Evolutionary conservation across 2,113 vertebrate genomes (phyloP).

Genomic region (Nyctereutes procyonoides): DNA sequence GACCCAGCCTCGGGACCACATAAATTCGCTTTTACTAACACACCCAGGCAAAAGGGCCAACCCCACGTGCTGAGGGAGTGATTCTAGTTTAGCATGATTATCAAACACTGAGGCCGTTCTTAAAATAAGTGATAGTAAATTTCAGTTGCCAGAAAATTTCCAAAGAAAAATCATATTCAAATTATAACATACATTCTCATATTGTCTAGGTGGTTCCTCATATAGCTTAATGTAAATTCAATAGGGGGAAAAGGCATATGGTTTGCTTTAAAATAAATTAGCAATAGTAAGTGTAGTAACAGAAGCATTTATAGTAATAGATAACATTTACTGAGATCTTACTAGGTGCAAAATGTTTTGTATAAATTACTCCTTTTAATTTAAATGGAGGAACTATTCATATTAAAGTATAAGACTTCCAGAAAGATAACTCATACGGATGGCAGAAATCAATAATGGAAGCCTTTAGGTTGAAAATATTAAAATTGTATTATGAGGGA

Average conservation of each 20-base stretch:
- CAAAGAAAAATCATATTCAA: background rate
- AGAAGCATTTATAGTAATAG: conserved; percentile 12
- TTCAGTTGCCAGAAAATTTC: conserved; percentile 33
- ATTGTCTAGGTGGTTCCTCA: background rate
- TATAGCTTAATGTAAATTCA: conserved; percentile 9
- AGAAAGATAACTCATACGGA: background rate
- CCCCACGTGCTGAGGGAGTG: background rate
- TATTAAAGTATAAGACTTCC: conserved; percentile 19
- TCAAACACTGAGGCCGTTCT: background rate
- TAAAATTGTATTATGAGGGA: background rate
- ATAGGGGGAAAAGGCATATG: background rate
- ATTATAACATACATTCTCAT: background rate
- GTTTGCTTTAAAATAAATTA: conserved; percentile 56
- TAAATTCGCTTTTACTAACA: background rate
- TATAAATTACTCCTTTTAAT: background rate
- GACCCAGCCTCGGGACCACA: background rate
- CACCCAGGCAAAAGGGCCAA: background rate
- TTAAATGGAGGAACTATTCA: conserved; percentile 41
- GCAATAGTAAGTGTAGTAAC: background rate
- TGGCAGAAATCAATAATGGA: background rate
- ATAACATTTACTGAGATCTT: conserved; percentile 2
- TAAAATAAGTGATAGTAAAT: conserved; percentile 26
- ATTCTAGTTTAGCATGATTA: conserved; percentile 1
- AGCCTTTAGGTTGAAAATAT: background rate
- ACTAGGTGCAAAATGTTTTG: conserved; percentile 1